Conservation (phyloP, 2,797 vertebrate species). For the Alcedo quadribrachys region DNA sequence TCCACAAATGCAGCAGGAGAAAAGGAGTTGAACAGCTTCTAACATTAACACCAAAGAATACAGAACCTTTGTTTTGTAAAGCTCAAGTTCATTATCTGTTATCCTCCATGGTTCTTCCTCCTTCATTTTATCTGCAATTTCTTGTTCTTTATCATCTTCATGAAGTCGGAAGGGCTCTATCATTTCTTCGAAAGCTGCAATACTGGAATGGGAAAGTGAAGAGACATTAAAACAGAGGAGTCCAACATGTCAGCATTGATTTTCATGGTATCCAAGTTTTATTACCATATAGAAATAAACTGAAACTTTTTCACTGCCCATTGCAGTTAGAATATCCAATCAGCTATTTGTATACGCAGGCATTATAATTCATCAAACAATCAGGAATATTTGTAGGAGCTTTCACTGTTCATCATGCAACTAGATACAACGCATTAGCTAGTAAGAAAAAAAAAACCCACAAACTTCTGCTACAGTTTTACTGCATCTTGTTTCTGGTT, state of each 20-base stretch:
- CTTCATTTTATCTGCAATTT: constrained; percentile 93
- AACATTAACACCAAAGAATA: not conserved
- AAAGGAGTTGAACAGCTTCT: not conserved
- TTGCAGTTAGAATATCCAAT: not conserved
- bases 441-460: not conserved
- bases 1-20: not conserved
- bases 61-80: constrained; percentile 94
- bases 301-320: not conserved
- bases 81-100: constrained; percentile 96
- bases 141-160: constrained; percentile 97
- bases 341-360: not conserved
- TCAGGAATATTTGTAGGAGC: not conserved
- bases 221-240: not conserved
- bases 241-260: not conserved
- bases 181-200: constrained; percentile 92
- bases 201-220: constrained; percentile 70
- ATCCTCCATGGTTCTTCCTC: constrained; percentile 96
- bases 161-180: constrained; percentile 94
- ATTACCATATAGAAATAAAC: not conserved
- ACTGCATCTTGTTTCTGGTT: too few relatives aligned
- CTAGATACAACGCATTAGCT: not conserved
- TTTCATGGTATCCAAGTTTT: not conserved
- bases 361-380: not conserved
- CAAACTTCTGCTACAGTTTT: not conserved
- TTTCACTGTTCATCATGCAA: not conserved